Evolutionary conservation across 2,797 vertebrate genomes (phyloP).

Genomic region (Acrossocheilus fasciatus): DNA sequence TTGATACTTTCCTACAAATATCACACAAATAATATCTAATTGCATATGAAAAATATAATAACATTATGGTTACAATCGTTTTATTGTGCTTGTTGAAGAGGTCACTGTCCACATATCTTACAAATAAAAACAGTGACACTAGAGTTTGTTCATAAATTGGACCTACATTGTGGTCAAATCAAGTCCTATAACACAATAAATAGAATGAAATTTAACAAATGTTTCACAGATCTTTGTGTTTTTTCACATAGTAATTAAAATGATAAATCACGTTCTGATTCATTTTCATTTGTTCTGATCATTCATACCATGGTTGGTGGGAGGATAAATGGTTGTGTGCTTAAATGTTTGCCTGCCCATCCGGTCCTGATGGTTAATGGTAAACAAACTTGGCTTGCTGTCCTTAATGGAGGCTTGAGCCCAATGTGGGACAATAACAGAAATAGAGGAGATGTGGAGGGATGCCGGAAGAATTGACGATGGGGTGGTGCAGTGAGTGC

Average conservation of each 20-base stretch:
- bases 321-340: too few species aligned
- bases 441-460: too few species aligned
- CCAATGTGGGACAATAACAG: too few species aligned
- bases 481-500: too few species aligned
- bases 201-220: background rate
- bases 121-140: conserved; percentile 4
- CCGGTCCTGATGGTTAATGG: too few species aligned
- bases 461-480: too few species aligned
- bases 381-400: too few species aligned
- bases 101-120: background rate
- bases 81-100: background rate
- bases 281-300: too few species aligned
- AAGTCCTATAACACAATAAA: background rate
- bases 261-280: background rate
- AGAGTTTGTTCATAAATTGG: background rate
- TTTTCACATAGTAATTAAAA: background rate
- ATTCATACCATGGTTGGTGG: too few species aligned
- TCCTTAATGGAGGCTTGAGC: too few species aligned
- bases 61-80: background rate
- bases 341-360: too few species aligned
- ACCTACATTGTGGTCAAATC: background rate
- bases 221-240: background rate
- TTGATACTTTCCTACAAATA: conserved; percentile 23
- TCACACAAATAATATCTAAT: background rate
- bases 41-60: background rate